These are phyloP conservation scores for Acholoe squamosa DNA, from an alignment of 2,888 invertebrate species.

Conservation along the genomic window DNA sequence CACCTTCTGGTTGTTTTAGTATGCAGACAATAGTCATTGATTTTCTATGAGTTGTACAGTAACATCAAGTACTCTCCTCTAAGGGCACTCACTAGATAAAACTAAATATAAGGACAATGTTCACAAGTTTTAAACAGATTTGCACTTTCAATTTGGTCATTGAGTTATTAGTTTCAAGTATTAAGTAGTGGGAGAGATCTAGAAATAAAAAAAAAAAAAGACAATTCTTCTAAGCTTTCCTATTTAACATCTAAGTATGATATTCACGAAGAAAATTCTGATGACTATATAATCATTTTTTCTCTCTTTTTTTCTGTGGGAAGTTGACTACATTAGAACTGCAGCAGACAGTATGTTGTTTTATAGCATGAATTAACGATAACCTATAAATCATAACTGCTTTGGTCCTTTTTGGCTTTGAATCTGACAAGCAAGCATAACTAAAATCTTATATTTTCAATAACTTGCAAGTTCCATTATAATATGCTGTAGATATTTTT, in stretches of 20 bases:
- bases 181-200: conserved; percentile 21
- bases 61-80: neutral
- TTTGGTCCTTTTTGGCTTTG: conserved; percentile 33
- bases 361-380: conserved; percentile 15
- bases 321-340: neutral
- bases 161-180: conserved; percentile 17
- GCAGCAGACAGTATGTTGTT: conserved; percentile 15
- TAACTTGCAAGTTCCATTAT: conserved; percentile 12
- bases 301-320: neutral
- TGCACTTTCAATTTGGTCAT: conserved; percentile 14
- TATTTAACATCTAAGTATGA: neutral
- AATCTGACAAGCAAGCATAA: conserved; percentile 12
- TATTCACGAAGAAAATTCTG: neutral
- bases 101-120: conserved; percentile 14
- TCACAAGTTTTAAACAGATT: neutral
- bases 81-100: conserved; percentile 52
- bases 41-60: conserved; percentile 22
- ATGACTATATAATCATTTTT: neutral
- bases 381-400: neutral
- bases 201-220: neutral
- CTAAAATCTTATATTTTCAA: neutral
- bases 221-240: neutral
- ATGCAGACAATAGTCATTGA: neutral
- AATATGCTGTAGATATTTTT: neutral
- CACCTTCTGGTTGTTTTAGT: neutral